Conservation (phyloP, 1,140 invertebrate species). For the Drosophila sp. region DNA sequence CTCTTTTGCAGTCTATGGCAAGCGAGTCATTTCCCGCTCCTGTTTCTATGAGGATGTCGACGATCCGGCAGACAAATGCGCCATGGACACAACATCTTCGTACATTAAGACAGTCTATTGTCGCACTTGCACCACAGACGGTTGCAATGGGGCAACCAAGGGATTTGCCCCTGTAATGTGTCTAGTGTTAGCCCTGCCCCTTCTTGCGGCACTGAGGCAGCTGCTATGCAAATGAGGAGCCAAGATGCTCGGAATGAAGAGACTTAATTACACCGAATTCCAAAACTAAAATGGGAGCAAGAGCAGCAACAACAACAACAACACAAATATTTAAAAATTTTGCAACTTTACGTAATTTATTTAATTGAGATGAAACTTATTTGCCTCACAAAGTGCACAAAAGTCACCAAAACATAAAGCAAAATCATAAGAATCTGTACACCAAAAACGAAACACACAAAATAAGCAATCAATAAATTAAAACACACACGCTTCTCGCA, state of each 20-base stretch:
- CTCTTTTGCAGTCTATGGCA: constrained; percentile 78
- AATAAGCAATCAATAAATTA: constrained; percentile 40
- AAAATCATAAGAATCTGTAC: neutral
- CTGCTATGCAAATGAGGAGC: constrained; percentile 69
- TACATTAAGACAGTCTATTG: constrained; percentile 82
- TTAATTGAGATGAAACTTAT: constrained; percentile 51
- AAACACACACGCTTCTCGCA: constrained; percentile 20
- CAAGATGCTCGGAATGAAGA: constrained; percentile 12
- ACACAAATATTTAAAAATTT: neutral
- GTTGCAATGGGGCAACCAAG: constrained; percentile 66
- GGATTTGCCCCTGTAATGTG: constrained; percentile 41
- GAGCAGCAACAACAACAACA: constrained; percentile 20
- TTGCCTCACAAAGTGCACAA: constrained; percentile 44
- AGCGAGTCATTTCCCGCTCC: constrained; percentile 78
- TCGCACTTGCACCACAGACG: constrained; percentile 81
- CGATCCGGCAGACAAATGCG: constrained; percentile 77
- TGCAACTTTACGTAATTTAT: constrained; percentile 38
- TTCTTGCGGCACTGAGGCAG: constrained; percentile 54
- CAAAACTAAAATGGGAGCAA: constrained; percentile 29
- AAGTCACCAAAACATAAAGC: constrained; percentile 25
- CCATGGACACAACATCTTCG: constrained; percentile 77
- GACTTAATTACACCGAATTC: constrained; percentile 60
- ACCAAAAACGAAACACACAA: neutral
- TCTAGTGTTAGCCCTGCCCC: constrained; percentile 48
- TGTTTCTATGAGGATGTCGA: constrained; percentile 82